phyloP scores from a whole-genome alignment of 2,113 vertebrate species.

The Anoura caudifer region DNA sequence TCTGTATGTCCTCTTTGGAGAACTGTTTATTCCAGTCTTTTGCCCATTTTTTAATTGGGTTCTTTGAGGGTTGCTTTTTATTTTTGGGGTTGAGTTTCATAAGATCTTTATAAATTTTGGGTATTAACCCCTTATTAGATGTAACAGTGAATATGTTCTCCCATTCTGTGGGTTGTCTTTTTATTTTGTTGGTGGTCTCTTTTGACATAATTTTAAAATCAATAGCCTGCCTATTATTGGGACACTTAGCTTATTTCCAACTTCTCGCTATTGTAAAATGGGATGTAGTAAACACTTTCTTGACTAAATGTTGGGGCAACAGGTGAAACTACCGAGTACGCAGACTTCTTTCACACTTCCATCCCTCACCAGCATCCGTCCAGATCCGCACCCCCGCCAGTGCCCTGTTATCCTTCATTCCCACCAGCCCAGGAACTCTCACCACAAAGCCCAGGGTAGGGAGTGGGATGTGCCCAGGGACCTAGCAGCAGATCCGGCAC shows the following conservation, averaged over 20 bases:
- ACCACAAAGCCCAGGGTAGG: neutral
- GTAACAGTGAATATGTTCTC: too few species aligned
- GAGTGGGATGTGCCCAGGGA: neutral
- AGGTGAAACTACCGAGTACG: neutral
- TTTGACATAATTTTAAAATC: neutral
- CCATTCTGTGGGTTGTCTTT: too few species aligned
- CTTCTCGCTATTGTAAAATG: neutral
- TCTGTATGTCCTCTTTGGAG: too few species aligned
- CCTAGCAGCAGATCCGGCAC: neutral
- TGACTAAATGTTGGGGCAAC: neutral
- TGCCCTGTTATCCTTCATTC: neutral
- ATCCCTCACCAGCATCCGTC: too few species aligned
- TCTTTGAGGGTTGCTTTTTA: too few species aligned
- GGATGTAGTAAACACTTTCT: neutral
- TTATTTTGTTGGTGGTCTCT: too few species aligned
- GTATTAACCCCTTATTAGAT: too few species aligned
- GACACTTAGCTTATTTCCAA: too few species aligned
- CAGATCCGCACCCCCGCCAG: accelerated
- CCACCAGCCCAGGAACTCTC: neutral
- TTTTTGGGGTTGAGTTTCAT: too few species aligned
- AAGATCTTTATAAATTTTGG: too few species aligned
- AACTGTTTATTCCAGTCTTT: too few species aligned
- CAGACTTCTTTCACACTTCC: neutral
- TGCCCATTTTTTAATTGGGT: too few species aligned
- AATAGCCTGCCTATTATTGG: neutral